Evolutionary conservation across 2,888 invertebrate genomes (phyloP).

Genomic region (Xiphydria camelus): DNA sequence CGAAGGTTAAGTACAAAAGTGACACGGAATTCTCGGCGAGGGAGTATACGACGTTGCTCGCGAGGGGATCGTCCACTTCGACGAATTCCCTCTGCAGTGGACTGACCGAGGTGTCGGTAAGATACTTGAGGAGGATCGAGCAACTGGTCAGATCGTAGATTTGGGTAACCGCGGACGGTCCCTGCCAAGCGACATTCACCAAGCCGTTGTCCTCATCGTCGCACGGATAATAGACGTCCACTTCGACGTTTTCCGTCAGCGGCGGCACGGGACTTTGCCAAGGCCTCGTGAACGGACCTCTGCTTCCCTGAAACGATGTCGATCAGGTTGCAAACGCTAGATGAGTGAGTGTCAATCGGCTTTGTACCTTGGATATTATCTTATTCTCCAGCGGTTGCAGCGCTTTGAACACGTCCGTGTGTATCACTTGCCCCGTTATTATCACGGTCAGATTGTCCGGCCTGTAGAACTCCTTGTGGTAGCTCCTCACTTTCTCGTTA

Average conservation of each 20-base stretch:
- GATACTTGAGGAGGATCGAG: conserved; percentile 74
- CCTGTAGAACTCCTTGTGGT: conserved; percentile 84
- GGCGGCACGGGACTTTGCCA: conserved; percentile 77
- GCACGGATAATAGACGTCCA: conserved; percentile 73
- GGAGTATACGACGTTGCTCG: conserved; percentile 73
- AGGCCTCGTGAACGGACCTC: conserved; percentile 69
- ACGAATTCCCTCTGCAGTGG: conserved; percentile 83
- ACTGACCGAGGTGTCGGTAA: conserved; percentile 85
- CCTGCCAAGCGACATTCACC: conserved; percentile 78
- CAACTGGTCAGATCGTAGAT: conserved; percentile 67
- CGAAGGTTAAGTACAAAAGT: conserved; percentile 71
- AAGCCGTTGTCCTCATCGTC: conserved; percentile 83
- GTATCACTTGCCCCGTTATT: conserved; percentile 79
- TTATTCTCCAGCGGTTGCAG: conserved; percentile 75
- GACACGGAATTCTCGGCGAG: conserved; percentile 75
- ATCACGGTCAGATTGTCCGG: conserved; percentile 86
- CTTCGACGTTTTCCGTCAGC: conserved; percentile 62
- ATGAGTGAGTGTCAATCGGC: conserved; percentile 9
- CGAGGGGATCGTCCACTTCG: conserved; percentile 78
- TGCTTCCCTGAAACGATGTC: conserved; percentile 54
- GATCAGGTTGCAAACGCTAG: not conserved
- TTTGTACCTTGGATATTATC: conserved; percentile 69
- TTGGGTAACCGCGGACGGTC: conserved; percentile 68
- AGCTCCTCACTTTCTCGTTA: conserved; percentile 79
- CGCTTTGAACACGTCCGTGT: conserved; percentile 74